Base-by-base conservation (phyloP, 1,140 invertebrate species). In the Drosophila takahashii region DNA sequence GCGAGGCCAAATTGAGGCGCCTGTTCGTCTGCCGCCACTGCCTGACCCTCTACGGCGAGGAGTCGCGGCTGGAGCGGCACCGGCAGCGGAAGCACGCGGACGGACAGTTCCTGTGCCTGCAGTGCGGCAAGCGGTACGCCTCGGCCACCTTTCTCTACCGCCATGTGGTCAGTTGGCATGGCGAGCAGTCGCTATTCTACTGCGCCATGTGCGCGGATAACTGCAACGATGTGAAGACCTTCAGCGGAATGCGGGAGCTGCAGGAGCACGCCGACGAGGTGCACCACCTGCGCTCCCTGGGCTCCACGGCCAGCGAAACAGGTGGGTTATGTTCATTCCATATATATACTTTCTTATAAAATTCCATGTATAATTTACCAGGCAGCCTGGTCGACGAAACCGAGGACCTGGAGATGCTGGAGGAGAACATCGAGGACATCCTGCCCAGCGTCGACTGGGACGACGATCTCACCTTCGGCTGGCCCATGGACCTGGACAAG, bases 351-450 rank as follows among this genome's bases (percentile, higher is more conserved):
- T n/a, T n/a, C n/a, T n/a, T n/a, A n/a, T n/a, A n/a, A n/a, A n/a
- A n/a, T n/a, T n/a, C n/a, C n/a, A n/a, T n/a, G n/a, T n/a, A n/a
- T n/a, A n/a, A n/a, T n/a, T n/a, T n/a, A n/a, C n/a, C n/a, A 11
- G 59, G 32, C 10, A 86, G 81, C 48, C 44, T 67, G 26, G 58
- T 79, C 4, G 84, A 83, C 15, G 83, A 87, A 3, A 87, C 79
- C 0, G 84, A 87, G 36, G 67, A 87, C 15, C 39, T 87, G 26
- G 83, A 87, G 50, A 87, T 87, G 83, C 60, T 87, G 1, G 83
- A 87, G 41, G 83, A 87, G 71, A 89, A 89, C 36, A 87, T 87
- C 29, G 83, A 87, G 4, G 84, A 87, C 18, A 36, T 87, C 7
- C 29, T 86, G 47, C 83, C 84, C 9, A 79, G 59, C 9, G 44